Evolutionary conservation across 2,113 vertebrate genomes (phyloP), one percentile per base, ranked within the genome.

Genomic region (Petromus typicus): DNA sequence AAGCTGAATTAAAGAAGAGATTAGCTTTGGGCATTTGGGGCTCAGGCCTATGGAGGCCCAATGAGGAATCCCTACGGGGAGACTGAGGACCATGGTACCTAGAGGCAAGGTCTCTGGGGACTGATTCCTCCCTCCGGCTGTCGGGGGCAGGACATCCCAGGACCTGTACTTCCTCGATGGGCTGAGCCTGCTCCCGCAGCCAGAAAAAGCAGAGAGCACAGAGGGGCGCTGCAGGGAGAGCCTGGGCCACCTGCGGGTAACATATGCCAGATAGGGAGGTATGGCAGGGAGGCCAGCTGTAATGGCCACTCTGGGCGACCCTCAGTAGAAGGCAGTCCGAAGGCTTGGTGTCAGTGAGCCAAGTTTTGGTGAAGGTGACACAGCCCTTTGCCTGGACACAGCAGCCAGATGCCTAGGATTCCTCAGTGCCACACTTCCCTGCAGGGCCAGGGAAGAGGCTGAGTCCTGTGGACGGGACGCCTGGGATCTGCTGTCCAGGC

Each of bases 61-160:
- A n/a, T n/a, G n/a, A n/a, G n/a, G n/a, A n/a, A n/a, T n/a, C n/a
- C n/a, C n/a, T n/a, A n/a, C 7, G 9, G 22, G 48, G 66, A 20
- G 16, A 11, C 63, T 57, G 57, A 92, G 59, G 27, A 40, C 17
- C 56, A 2, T 8, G 61, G 5, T 17, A 79, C 18, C 45, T 1
- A 0, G 48, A 54, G 23, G 45, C 0, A 2, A 59, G 43, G n/a
- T 27, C 17, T n/a, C 43, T 0, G 0, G 34, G 0, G 34, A 8
- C 54, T 48, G 16, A 10, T n/a, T 20, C 48, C 32, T 37, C 48
- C 0, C 27, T 75, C 40, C 82, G 82, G 66, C 59, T 61, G 57
- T 59, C 34, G 34, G 17, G 54, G 34, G 1, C 0, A 14, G 80
- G 23, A 12, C n/a, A 27, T 61, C 37, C n/a, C 7, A 43, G 37